Evolutionary conservation across 64 coral and sea anemone genomes (phyloP).

Genomic region (Astreopora myriophthalma): DNA sequence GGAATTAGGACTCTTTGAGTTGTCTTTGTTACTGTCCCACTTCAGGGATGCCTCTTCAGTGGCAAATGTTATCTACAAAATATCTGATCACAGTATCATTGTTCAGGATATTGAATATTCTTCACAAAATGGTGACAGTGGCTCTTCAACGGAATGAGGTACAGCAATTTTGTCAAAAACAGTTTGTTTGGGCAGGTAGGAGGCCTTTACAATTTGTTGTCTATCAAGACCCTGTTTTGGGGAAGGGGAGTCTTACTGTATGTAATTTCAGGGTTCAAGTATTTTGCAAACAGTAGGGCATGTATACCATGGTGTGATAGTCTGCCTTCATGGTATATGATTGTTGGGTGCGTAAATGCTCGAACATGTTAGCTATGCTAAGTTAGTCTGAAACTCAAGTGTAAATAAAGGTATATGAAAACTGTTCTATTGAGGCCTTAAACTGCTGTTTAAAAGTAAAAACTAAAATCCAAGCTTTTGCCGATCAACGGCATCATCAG

Average conservation of each 20-base stretch:
- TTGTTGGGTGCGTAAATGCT: too few species aligned
- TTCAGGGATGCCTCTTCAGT: conserved; percentile 27
- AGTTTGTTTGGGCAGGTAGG: background rate
- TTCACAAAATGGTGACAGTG: background rate
- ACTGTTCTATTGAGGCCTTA: background rate
- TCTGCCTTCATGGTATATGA: too few species aligned
- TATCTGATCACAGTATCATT: conserved; percentile 8
- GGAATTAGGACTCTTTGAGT: background rate
- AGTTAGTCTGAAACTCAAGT: too few species aligned
- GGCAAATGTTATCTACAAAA: conserved; percentile 45
- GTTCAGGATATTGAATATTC: conserved; percentile 16
- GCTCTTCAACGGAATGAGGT: background rate
- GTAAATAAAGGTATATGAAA: too few species aligned
- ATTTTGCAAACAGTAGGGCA: too few species aligned
- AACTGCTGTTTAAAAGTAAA: background rate
- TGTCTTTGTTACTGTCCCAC: conserved; percentile 38
- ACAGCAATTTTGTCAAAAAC: background rate
- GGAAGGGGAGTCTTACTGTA: background rate
- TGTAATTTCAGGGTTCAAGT: too few species aligned
- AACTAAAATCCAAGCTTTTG: conserved; percentile 43
- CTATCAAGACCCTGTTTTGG: background rate
- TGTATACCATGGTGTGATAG: too few species aligned
- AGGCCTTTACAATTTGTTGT: background rate
- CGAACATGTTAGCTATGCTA: too few species aligned
- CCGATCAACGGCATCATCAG: conserved; percentile 30